Conservation (phyloP, 1,140 invertebrate genomes). For the Hestina assimilis region DNA sequence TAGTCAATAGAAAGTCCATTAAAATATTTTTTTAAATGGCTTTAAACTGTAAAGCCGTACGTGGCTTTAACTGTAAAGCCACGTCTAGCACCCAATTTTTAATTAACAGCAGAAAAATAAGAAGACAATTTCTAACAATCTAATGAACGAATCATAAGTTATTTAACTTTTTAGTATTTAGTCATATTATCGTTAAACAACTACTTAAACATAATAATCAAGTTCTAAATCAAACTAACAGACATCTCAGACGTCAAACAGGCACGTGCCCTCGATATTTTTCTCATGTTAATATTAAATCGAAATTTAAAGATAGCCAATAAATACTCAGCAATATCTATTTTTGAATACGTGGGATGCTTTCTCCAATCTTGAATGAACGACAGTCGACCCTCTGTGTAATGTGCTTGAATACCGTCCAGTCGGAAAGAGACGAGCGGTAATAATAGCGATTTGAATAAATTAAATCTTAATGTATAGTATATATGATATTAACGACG, state of each 20-base stretch:
- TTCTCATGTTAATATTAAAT: slow-evolving; percentile 72
- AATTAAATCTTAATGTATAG: background rate
- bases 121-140: no score
- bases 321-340: slow-evolving; percentile 73
- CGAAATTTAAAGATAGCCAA: slow-evolving; percentile 64
- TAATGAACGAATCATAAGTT: no score
- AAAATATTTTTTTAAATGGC: no score
- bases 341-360: slow-evolving; percentile 73
- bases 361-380: slow-evolving; percentile 74
- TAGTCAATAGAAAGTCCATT: no score
- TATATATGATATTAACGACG: background rate
- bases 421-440: slow-evolving; percentile 23
- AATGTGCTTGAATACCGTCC: slow-evolving; percentile 45
- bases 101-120: no score
- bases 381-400: slow-evolving; percentile 63
- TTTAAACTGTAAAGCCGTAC: no score
- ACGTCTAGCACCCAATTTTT: no score
- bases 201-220: slow-evolving; percentile 11
- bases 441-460: background rate
- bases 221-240: slow-evolving; percentile 4
- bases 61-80: no score
- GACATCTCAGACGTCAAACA: slow-evolving; percentile 46
- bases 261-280: slow-evolving; percentile 64
- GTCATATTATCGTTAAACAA: background rate
- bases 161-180: no score